phyloP scores from a whole-genome alignment of 2,113 vertebrate genomes.

The Cephalopholis sonnerati region DNA sequence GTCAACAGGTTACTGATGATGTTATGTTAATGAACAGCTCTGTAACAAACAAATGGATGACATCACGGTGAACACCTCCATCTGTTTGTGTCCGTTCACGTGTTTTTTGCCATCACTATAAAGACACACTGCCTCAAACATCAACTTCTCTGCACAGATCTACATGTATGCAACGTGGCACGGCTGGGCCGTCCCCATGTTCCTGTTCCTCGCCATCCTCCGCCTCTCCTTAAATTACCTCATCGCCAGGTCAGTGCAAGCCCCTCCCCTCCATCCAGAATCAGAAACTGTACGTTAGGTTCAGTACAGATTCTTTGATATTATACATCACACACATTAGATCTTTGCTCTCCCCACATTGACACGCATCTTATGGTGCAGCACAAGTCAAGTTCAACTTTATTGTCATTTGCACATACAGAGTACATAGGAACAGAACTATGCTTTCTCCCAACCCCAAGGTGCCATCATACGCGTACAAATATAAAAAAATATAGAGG shows the following conservation, averaged over 20 bases:
- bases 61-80: too few species aligned
- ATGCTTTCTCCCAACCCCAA: too few species aligned
- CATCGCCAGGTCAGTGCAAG: slow-evolving; percentile 90
- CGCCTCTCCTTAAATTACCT: slow-evolving; percentile 98
- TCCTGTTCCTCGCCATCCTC: slow-evolving; percentile 96
- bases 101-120: not conserved
- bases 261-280: not conserved
- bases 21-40: too few species aligned
- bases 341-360: not conserved
- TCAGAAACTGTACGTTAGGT: not conserved
- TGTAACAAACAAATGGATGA: too few species aligned
- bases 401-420: too few species aligned
- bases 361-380: not conserved
- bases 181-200: slow-evolving; percentile 98
- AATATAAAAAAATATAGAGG: too few species aligned
- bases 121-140: not conserved
- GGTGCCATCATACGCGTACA: too few species aligned
- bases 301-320: not conserved
- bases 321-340: not conserved
- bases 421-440: too few species aligned
- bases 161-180: slow-evolving; percentile 98
- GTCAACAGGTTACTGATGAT: too few species aligned
- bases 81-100: too few species aligned
- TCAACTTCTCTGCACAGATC: slow-evolving; percentile 81
- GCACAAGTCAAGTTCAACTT: too few species aligned